These are phyloP conservation scores for Glomeris marginata DNA, from an alignment of 2,888 invertebrate genomes.

Conservation along the genomic window DNA sequence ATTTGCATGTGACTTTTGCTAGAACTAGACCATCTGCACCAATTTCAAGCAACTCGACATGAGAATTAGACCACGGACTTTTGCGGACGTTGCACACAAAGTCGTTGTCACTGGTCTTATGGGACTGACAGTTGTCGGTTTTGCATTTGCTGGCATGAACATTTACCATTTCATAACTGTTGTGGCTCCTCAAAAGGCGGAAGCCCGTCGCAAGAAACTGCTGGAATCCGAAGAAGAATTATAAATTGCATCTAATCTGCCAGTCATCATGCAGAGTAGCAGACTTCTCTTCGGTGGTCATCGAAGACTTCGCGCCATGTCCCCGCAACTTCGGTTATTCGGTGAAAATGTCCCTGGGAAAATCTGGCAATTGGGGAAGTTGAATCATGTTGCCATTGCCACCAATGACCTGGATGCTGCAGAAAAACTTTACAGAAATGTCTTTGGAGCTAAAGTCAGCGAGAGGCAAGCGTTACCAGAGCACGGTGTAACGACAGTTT, in stretches of 20 bases:
- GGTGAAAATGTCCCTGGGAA: not conserved
- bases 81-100: conserved; percentile 37
- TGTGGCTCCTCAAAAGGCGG: conserved; percentile 29
- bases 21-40: too few species aligned
- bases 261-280: conserved; percentile 18
- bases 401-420: conserved; percentile 37
- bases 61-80: not conserved
- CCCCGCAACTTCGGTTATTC: not conserved
- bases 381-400: conserved; percentile 45
- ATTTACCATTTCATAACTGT: conserved; percentile 37
- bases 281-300: conserved; percentile 23
- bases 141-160: conserved; percentile 33
- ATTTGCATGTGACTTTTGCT: too few species aligned
- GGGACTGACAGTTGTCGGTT: conserved; percentile 39
- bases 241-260: not conserved
- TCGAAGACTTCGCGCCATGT: not conserved
- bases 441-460: conserved; percentile 38
- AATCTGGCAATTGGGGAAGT: conserved; percentile 33
- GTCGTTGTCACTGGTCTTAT: conserved; percentile 40
- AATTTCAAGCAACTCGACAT: not conserved
- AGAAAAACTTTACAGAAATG: conserved; percentile 36
- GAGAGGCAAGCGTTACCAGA: conserved; percentile 33
- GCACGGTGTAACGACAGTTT: conserved; percentile 44
- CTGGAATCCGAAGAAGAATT: conserved; percentile 9
- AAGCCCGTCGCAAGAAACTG: not conserved